Evolutionary conservation across 2,797 vertebrate species (phyloP), one percentile per base, ranked within the genome.

Genomic region (Pachyuromys duprasi): DNA sequence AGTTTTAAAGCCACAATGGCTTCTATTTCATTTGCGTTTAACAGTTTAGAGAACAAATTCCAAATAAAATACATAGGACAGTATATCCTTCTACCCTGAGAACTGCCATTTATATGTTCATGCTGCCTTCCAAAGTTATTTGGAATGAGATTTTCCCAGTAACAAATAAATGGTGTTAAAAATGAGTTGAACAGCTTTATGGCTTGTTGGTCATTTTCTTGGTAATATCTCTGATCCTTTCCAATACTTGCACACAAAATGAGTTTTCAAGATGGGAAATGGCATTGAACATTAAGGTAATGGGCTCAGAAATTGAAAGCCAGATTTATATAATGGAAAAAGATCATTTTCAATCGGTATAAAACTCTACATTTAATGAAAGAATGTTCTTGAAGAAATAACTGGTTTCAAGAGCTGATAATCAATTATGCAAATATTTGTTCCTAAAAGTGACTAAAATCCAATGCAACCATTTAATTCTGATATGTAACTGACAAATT

Each of bases 251-350:
- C 89, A 78, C 42, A 67, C 45, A 81, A 94, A 95, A 96, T 95
- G 88, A 96, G 84, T 90, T 97, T 97, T 96, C 80, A 96, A 91
- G 93, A 87, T 95, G 74, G 67, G 42, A 97, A 97, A 95, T 69
- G 90, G 28, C 79, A 94, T 55, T 86, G 95, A 93, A 94, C 91
- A 94, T 95, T 92, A 94, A 80, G 53, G 49, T 92, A 97, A 91
- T 93, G 20, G 49, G 17, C 80, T 96, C 63, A 95, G 95, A 96
- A 92, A 96, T 55, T 93, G 91, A 80, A 96, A 95, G 31, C 26
- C 39, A 96, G 90, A 94, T 96, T 95, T 83, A 74, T 96, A 75
- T 90, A 83, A 91, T 18, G 45, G 90, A 90, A 96, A 95, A 60
- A 22, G 76, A 82, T 81, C 22, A 94, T 93, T 93, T 95, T 39